Conservation (phyloP, 2,113 vertebrate species). For the Scomber scombrus region DNA sequence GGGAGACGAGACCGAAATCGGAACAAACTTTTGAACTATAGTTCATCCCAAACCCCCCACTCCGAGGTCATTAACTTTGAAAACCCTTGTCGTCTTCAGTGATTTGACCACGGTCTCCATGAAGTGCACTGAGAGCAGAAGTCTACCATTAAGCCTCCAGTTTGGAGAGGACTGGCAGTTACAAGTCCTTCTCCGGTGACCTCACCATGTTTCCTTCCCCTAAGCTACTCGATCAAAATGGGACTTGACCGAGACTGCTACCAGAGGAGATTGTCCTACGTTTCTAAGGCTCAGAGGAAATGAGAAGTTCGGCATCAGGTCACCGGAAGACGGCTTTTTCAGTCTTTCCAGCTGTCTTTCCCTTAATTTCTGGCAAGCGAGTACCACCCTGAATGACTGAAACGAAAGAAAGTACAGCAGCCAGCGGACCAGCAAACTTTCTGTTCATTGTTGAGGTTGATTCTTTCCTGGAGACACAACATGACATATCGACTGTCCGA, state of each 20-base stretch:
- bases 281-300: neutral
- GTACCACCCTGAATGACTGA: neutral
- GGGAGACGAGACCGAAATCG: neutral
- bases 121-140: conserved; percentile 41
- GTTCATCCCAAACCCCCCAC: conserved; percentile 21
- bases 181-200: neutral
- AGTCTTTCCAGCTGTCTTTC: conserved; percentile 3
- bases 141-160: conserved; percentile 39
- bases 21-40: conserved; percentile 48
- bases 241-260: conserved; percentile 5
- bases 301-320: conserved; percentile 7
- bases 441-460: neutral
- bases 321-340: neutral
- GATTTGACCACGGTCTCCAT: conserved; percentile 18
- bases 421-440: neutral
- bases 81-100: conserved; percentile 7
- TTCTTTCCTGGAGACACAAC: conserved; percentile 6
- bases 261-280: neutral
- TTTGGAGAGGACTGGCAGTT: conserved; percentile 15
- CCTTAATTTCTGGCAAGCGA: neutral
- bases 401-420: neutral
- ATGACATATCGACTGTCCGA: neutral
- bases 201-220: conserved; percentile 15
- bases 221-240: neutral
- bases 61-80: conserved; percentile 34